These are phyloP conservation scores for Cheirogaleus medius DNA, from an alignment of 2,113 vertebrate species.

Conservation along the genomic window DNA sequence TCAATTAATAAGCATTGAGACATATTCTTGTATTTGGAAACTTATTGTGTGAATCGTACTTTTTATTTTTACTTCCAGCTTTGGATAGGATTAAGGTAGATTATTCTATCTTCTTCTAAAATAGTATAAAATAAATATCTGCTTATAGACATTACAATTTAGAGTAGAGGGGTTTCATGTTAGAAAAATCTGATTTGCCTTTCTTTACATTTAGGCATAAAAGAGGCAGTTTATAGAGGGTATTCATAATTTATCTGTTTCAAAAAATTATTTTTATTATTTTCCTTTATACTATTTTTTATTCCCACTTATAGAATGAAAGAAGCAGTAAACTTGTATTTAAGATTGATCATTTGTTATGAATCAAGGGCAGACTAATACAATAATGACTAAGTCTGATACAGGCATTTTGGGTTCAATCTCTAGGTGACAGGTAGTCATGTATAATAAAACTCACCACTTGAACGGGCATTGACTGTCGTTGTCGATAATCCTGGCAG, in stretches of 20 bases:
- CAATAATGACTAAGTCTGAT: not conserved
- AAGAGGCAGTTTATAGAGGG: not conserved
- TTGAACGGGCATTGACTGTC: slow-evolving; percentile 38
- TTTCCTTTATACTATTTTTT: not conserved
- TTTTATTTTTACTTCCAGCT: not conserved
- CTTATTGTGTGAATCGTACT: not conserved
- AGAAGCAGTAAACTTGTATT: not conserved
- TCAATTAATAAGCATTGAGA: not conserved
- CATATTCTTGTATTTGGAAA: slow-evolving; percentile 15
- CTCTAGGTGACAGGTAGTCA: not conserved
- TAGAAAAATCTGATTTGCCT: slow-evolving; percentile 6
- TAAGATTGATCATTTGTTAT: slow-evolving; percentile 11
- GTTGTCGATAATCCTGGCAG: slow-evolving; percentile 1
- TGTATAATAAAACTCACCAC: not conserved
- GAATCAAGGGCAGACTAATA: not conserved
- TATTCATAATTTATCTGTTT: not conserved
- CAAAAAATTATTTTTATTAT: slow-evolving; percentile 2
- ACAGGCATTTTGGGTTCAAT: not conserved
- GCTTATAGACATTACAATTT: not conserved
- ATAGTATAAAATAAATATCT: not conserved
- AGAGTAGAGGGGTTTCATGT: not conserved
- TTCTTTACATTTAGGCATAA: not conserved
- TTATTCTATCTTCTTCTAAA: slow-evolving; percentile 18
- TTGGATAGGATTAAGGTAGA: not conserved
- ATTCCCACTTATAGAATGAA: not conserved